Base-by-base conservation (phyloP, 64 coral and sea anemone species). In the Catalaphyllia jardinei region DNA sequence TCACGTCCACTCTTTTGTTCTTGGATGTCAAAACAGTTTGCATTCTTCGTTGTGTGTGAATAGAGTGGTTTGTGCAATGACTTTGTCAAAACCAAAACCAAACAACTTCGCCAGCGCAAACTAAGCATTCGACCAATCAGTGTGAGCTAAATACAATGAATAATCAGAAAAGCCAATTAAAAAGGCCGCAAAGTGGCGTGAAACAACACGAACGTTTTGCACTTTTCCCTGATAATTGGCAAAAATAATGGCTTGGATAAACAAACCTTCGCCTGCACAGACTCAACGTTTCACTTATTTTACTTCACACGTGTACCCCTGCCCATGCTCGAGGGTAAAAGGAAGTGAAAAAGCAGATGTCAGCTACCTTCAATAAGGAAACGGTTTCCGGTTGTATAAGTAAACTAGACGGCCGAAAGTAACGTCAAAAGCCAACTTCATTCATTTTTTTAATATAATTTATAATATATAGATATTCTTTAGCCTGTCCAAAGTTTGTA, bases 11-110 rank as follows among this genome's bases (percentile, higher is more conserved):
- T 61, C 29, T 35, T 49, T 83, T 83, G 80, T 83, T 83, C 65
- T 83, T 46, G 80, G 33, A 13, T 83, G 80, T 83, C 80, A 83
- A 46, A 67, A 65, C 61, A 83, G 60, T 67, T 62, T 35, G 22
- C 31, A 46, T 83, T 31, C 63, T 67, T 64, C 61, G 12, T 31
- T 67, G 25, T 83, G 31, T 83, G 67, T 83, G 80, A 35, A 65
- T 31, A 67, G 62, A 22, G 17, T 11, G 80, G 60, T 83, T n/a
- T 67, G 10, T 14, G 31, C 31, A 83, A 46, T 67, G 31, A 67
- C 79, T 31, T 65, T 24, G 19, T 83, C 30, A 65, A 83, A 50
- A 83, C 29, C 19, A 67, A 83, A 83, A 69, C 31, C 42, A 83
- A 83, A 83, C 80, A 83, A 49, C 8, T 62, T 83, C 10, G 54